Evolutionary conservation across 2,797 vertebrate species (phyloP), one percentile per base, ranked within the genome.

Genomic region (Saxicola maurus): DNA sequence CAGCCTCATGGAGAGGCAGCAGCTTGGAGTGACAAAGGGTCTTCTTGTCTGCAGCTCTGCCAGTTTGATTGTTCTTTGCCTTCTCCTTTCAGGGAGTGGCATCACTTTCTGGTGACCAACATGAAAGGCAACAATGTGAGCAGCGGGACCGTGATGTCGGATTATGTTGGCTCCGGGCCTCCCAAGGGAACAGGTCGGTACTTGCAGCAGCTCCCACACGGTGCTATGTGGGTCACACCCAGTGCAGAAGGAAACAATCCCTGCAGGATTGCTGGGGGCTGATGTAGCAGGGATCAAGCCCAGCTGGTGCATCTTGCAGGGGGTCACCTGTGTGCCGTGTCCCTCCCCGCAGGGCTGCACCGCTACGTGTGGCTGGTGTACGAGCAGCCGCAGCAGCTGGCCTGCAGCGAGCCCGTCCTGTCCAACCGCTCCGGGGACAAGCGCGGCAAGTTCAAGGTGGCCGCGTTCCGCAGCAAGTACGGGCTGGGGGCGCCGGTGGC

Each of bases 281-380:
- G 74, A 4, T 0, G 2, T 7, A 37, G 11, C 51, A 19, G 1
- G 1, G 5, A 6, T 27, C 1, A 1, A 10, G 20, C 51, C 3
- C 11, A 2, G 6, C 14, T 10, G 5, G 6, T 2, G 9, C 11
- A 1, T 20, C 31, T 28, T 15, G 49, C 35, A 24, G 2, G 35
- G 13, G 30, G 10, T 23, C 10, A 1, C 9, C 13, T 33, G 33
- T 8, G 33, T 33, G 33, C 7, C 33, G 33, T 33, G 33, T 33
- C 33, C 40, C 45, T 91, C 73, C 74, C 18, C 1, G 0, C 95
- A 99, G 99, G 99, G 89, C 98, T 99, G 51, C 99, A 99, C 95
- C 98, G 99, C 82, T 99, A 99, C 0, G 98, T 99, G 89, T 99
- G 99, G 99, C 97, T 99, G 96, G 98, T 99, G 62, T 99, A 99